These are phyloP conservation scores for Chascanopsetta lugubris DNA, from an alignment of 2,113 vertebrate species.

Conservation along the genomic window DNA sequence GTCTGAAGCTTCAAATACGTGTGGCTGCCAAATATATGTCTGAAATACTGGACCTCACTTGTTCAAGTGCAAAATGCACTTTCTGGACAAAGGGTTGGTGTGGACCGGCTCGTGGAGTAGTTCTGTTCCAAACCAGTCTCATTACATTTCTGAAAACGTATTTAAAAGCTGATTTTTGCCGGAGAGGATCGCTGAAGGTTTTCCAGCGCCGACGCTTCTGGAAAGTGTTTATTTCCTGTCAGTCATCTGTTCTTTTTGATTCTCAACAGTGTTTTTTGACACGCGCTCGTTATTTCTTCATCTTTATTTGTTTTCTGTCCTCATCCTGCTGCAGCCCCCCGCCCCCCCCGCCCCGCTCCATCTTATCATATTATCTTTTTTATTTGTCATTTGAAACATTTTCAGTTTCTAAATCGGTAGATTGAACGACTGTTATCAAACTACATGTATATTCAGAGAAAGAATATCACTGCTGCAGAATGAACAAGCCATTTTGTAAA, in stretches of 20 bases:
- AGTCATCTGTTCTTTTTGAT: no score
- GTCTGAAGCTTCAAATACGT: constrained; percentile 38
- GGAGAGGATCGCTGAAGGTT: no score
- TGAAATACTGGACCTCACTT: constrained; percentile 34
- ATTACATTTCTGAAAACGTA: no score
- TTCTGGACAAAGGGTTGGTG: constrained; percentile 10
- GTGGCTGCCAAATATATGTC: constrained; percentile 43
- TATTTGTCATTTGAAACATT: no score
- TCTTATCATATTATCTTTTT: background rate
- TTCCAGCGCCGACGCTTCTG: no score
- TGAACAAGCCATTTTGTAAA: constrained; percentile 76
- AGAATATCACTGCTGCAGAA: constrained; percentile 66
- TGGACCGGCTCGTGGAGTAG: background rate
- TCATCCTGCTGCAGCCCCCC: background rate
- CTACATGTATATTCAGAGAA: constrained; percentile 72
- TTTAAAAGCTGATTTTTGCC: no score
- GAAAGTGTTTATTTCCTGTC: no score
- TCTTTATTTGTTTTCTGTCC: constrained; percentile 5
- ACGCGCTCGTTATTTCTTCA: constrained; percentile 4
- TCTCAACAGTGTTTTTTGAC: no score
- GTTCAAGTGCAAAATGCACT: constrained; percentile 7
- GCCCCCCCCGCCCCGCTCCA: background rate
- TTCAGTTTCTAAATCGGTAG: constrained; percentile 26
- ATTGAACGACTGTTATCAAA: constrained; percentile 72
- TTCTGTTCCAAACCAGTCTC: no score